Base-by-base conservation (phyloP, 1,140 invertebrate genomes). In the Pseudachorutes palmiensis region DNA sequence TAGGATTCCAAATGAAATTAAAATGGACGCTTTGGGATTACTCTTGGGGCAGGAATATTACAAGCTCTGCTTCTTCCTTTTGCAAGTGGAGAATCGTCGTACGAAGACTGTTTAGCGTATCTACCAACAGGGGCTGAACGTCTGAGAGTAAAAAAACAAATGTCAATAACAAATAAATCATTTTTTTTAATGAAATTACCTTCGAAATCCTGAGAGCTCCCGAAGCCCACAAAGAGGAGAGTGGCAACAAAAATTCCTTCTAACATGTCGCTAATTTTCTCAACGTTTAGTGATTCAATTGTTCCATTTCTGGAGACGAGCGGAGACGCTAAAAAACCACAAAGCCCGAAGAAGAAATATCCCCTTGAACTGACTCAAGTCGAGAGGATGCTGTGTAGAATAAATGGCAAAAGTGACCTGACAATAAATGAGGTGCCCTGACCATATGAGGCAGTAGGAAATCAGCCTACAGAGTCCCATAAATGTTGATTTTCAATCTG, bases 51-150 rank as follows among this genome's bases (percentile, higher is more conserved):
- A n/a, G n/a, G n/a, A n/a, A n/a, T 55, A 14, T 55, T 24, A 55
- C 51, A 9, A 55, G 51, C 51, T 55, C 51, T 14, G 51, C 24
- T 55, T 55, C 51, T 55, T 55, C 51, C 24, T 55, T 55, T 26
- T 55, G 51, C 24, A 55, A 24, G 24, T 24, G 12, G 24, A 55
- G 12, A 16, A 55, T 55, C 24, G 51, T 19, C 12, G 51, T 55
- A 5, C 51, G 12, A 24, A 55, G 51, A 22, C 14, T 19, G 51
- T 55, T 55, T 22, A 55, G 51, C 51, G 51, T 55, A 55, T 55
- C 51, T 26, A 55, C 51, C 51, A 55, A 24, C 12, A 55, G 24
- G 9, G 51, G 51, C 24, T 55, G 51, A 5, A 55, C 51, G 24
- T 55, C 51, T 55, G 51, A 41, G 36, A 41, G 36, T 9, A 41